Conservation (phyloP, 2,888 invertebrate genomes). For the Erynnis tages region DNA sequence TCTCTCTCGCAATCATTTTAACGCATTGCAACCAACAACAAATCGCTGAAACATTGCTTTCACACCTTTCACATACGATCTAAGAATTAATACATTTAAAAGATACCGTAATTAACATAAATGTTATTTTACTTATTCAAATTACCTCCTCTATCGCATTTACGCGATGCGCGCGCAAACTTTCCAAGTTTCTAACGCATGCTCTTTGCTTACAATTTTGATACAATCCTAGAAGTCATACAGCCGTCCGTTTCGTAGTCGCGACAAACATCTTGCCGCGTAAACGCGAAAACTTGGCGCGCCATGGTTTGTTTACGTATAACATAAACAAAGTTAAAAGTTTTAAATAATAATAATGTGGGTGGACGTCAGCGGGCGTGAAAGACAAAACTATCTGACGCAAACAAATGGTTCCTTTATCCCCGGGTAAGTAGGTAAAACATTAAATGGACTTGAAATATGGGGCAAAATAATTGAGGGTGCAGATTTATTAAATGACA, state of each 20-base stretch:
- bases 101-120: neutral
- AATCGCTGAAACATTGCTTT: neutral
- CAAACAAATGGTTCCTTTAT: slow-evolving; percentile 83
- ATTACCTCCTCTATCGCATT: neutral
- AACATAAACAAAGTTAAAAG: slow-evolving; percentile 31
- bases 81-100: neutral
- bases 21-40: too few relatives aligned
- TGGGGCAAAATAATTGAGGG: neutral
- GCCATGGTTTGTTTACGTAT: slow-evolving; percentile 36
- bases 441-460: slow-evolving; percentile 4
- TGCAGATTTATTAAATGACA: slow-evolving; percentile 22
- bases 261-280: slow-evolving; percentile 52
- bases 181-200: slow-evolving; percentile 36
- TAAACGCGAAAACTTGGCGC: slow-evolving; percentile 48
- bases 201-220: slow-evolving; percentile 30
- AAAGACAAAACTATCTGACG: slow-evolving; percentile 81
- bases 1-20: too few relatives aligned
- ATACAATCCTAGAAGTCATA: slow-evolving; percentile 12
- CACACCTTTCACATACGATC: neutral
- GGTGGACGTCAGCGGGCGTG: slow-evolving; percentile 82
- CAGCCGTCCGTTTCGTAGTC: slow-evolving; percentile 47
- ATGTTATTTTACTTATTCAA: slow-evolving; percentile 5
- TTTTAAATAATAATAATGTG: slow-evolving; percentile 63
- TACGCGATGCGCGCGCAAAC: slow-evolving; percentile 35
- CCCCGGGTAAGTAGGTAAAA: slow-evolving; percentile 80